phyloP scores from a whole-genome alignment of 2,113 vertebrate species.

The Orycteropus afer region DNA sequence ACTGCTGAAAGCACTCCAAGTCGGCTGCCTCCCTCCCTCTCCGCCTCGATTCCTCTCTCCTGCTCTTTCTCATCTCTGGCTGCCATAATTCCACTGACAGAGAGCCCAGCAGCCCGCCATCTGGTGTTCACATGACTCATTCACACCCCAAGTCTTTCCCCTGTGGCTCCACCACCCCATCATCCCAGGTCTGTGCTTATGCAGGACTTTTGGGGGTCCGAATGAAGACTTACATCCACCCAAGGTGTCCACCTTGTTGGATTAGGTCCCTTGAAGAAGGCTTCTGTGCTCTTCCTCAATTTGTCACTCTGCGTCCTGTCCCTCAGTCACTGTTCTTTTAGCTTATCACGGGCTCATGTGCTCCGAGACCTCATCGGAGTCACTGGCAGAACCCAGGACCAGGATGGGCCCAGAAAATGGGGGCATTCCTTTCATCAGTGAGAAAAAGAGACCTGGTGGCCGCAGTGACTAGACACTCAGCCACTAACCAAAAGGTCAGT shows the following conservation, averaged over 20 bases:
- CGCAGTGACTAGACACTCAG: background rate
- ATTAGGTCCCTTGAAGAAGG: background rate
- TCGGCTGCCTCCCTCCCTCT: background rate
- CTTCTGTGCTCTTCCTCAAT: background rate
- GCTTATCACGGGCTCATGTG: background rate
- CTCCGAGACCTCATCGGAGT: background rate
- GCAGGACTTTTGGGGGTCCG: background rate
- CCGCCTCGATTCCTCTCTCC: background rate
- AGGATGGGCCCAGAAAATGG: background rate
- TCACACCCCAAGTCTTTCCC: background rate
- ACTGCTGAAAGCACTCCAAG: slow-evolving; percentile 1
- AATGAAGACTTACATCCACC: background rate
- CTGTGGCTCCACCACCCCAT: background rate
- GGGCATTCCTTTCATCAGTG: background rate
- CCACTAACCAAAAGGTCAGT: background rate
- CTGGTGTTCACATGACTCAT: background rate
- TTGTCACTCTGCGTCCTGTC: background rate
- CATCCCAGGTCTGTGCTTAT: background rate
- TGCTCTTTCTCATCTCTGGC: background rate
- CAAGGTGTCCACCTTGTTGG: background rate
- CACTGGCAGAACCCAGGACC: background rate
- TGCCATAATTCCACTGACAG: background rate
- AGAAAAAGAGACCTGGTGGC: background rate
- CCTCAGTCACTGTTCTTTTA: background rate
- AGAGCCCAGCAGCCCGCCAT: background rate